Base-by-base conservation (phyloP, 1,140 invertebrate genomes). In the Pseudomyrmex concolor region DNA sequence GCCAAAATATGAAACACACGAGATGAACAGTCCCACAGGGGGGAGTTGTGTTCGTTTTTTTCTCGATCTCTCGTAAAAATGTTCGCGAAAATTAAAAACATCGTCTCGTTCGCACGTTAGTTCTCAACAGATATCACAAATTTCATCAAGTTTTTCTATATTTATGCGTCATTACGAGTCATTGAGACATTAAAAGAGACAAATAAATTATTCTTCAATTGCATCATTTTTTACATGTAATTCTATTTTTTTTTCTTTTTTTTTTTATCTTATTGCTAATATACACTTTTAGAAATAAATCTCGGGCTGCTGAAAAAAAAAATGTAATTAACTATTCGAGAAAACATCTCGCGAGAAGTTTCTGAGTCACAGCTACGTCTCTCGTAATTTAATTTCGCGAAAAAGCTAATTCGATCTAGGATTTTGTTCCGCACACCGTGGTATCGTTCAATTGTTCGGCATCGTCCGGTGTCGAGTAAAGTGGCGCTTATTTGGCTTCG, bases 401-500 rank as follows among this genome's bases (percentile, higher is more conserved):
- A 78, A 77, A 10, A 22, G 13, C 15, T 22, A 3, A 22, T 22
- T 54, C 60, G n/a, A 7, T 12, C 15, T 5, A 22, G 62, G 74
- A 67, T n/a, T 19, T 22, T 48, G 62, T 15, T 10, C 34, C 34
- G 34, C 34, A 34, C 34, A 34, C 34, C 34, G 34, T 34, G 15
- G 19, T 66, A 76, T 54, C 34, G 34, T 34, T 34, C 48, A 43
- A 67, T 77, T 62, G 73, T 22, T 43, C 34, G 62, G 25, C 54
- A 62, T 25, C 73, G 73, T 64, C 48, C 48, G 60, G 60, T 66
- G 73, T 77, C 62, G 73, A 13, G 51, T 57, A 59, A 70, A 70
- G 64, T 78, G 76, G 64, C 66, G 67, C 71, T 71, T 80, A 71
- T 80, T 80, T 71, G 66, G 54, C 76, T 80, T 59, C n/a, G 76